Evolutionary conservation across 2,797 vertebrate species (phyloP).

Genomic region (Gorsachius magnificus): DNA sequence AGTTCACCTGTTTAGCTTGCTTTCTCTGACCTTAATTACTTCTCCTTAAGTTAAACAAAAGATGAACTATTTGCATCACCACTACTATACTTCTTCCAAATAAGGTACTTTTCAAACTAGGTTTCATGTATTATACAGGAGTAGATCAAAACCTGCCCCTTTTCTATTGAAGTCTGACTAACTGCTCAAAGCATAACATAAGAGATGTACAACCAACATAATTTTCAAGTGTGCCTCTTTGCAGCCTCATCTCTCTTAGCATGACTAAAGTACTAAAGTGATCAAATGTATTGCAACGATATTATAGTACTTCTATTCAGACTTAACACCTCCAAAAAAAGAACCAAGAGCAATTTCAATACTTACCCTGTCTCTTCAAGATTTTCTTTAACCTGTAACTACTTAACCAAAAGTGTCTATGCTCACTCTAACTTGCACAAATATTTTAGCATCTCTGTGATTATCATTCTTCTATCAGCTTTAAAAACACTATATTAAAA

Average conservation of each 20-base stretch:
- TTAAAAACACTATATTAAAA: neutral
- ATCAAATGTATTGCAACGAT: neutral
- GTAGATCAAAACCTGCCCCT: neutral
- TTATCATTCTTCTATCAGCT: neutral
- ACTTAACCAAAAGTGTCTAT: neutral
- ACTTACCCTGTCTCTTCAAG: neutral
- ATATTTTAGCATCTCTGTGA: neutral
- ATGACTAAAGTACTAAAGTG: neutral
- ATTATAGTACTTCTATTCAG: neutral
- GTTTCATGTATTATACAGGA: neutral
- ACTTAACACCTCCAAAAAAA: neutral
- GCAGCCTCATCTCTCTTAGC: neutral
- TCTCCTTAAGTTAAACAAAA: neutral
- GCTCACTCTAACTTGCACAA: neutral
- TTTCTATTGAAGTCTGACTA: neutral
- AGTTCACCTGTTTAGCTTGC: neutral
- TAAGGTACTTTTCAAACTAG: neutral
- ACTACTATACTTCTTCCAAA: neutral
- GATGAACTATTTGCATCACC: neutral
- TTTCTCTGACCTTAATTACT: neutral
- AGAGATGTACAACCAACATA: neutral
- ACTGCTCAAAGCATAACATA: neutral
- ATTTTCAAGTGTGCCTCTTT: neutral
- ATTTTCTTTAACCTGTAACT: neutral
- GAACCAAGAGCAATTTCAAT: neutral